These are phyloP conservation scores for Clarias platycephalus DNA, from an alignment of 2,797 vertebrate genomes.

Conservation along the genomic window DNA sequence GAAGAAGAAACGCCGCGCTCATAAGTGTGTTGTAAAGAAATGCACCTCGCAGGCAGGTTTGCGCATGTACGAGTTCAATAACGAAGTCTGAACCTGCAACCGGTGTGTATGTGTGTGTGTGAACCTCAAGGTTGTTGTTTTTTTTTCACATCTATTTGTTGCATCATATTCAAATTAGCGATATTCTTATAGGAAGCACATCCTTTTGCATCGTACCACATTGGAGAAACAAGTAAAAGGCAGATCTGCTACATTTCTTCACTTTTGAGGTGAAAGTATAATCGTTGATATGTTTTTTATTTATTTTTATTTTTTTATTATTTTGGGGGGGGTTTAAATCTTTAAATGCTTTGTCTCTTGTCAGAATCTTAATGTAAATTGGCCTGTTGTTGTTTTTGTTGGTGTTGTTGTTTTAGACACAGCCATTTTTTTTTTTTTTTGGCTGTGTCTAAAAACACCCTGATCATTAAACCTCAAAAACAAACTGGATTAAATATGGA, in stretches of 20 bases:
- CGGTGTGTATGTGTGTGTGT: slow-evolving; percentile 18
- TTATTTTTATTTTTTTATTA: neutral
- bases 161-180: slow-evolving; percentile 6
- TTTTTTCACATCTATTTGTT: slow-evolving; percentile 16
- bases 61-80: slow-evolving; percentile 43
- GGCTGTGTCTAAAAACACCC: neutral
- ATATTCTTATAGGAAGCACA: neutral
- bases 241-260: neutral
- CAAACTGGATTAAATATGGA: neutral
- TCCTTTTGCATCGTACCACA: neutral
- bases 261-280: neutral
- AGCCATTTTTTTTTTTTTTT: neutral
- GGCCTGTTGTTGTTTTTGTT: no score
- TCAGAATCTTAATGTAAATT: neutral
- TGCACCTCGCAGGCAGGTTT: slow-evolving; percentile 40
- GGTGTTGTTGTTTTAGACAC: no score
- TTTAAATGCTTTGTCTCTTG: no score
- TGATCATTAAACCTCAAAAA: neutral
- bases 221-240: neutral
- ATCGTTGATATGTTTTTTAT: neutral
- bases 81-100: slow-evolving; percentile 1
- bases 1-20: slow-evolving; percentile 36
- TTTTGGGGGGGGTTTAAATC: neutral
- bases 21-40: slow-evolving; percentile 42
- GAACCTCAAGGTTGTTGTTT: neutral